Percentiles rank a stretch among this genome's conserved stretches.
Evolutionary conservation across 2,113 vertebrate genomes (phyloP).

Genomic region (Oplegnathus fasciatus): DNA sequence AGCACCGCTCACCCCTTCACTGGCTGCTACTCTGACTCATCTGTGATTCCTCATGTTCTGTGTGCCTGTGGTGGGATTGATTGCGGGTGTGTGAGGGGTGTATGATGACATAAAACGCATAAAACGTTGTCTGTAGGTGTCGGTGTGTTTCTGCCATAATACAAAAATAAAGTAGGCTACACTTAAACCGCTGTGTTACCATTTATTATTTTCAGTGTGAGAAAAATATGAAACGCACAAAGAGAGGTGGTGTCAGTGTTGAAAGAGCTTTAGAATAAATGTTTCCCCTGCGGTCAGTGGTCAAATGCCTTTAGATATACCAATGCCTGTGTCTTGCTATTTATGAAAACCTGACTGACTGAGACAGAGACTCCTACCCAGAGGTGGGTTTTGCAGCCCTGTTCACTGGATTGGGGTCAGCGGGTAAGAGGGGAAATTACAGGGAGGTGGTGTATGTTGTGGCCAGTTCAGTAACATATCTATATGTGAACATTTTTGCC

Average conservation of each 20-base stretch:
- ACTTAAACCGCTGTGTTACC: not conserved
- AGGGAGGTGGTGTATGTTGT: not conserved
- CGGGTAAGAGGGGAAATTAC: not conserved
- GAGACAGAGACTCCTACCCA: not conserved
- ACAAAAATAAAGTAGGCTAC: not conserved
- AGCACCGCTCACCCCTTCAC: slow-evolving; percentile 3
- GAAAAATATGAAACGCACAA: not conserved
- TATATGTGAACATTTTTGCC: slow-evolving; percentile 8
- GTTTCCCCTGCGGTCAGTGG: not conserved
- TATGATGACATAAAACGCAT: not conserved
- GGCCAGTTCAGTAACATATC: slow-evolving; percentile 1
- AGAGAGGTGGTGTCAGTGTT: not conserved
- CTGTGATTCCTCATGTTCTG: not conserved
- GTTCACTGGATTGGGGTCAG: not conserved
- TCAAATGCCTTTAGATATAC: slow-evolving; percentile 1
- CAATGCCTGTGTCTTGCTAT: not conserved
- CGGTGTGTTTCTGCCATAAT: slow-evolving; percentile 12
- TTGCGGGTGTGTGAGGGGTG: slow-evolving; percentile 13
- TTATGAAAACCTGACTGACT: slow-evolving; percentile 21
- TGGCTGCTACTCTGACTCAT: slow-evolving; percentile 41
- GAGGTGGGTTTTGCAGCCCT: not conserved
- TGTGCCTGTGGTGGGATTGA: slow-evolving; percentile 25
- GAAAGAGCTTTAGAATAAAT: not conserved
- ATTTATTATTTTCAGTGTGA: not conserved
- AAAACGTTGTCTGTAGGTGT: slow-evolving; percentile 8